Conservation (phyloP, 1,140 invertebrate species). For the Microplitis mediator region DNA sequence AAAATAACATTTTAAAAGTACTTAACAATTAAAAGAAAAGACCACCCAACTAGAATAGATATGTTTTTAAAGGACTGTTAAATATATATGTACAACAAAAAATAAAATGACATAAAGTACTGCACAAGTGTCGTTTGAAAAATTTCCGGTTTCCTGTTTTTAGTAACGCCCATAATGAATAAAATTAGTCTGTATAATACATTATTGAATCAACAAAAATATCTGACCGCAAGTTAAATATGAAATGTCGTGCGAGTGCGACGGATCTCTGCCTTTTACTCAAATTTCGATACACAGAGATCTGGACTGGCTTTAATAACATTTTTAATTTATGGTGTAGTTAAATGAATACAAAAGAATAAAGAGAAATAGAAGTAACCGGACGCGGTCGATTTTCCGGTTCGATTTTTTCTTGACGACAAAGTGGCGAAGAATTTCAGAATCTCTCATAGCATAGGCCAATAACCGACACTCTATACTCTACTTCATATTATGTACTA, state of each 20-base stretch:
- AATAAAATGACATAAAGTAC: not conserved
- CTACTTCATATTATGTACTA: no score
- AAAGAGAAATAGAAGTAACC: not conserved
- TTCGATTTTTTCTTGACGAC: slow-evolving; percentile 55
- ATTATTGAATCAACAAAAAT: no score
- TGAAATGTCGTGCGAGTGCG: not conserved
- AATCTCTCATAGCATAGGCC: not conserved
- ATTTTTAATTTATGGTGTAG: no score
- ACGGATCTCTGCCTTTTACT: no score
- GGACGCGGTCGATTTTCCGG: slow-evolving; percentile 48
- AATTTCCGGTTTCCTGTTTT: slow-evolving; percentile 23
- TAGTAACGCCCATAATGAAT: slow-evolving; percentile 12
- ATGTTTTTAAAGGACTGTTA: not conserved
- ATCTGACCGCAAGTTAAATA: not conserved
- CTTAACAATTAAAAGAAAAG: not conserved
- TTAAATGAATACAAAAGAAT: no score
- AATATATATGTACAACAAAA: not conserved
- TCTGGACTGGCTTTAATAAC: no score
- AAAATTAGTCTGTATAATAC: no score
- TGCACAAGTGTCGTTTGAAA: not conserved
- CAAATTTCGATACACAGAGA: no score
- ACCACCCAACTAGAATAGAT: slow-evolving; percentile 1
- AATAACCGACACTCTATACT: no score
- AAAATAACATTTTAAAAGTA: not conserved
- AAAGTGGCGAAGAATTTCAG: slow-evolving; percentile 26